phyloP scores from a whole-genome alignment of 2,888 invertebrate species.

The Resseliella maxima region DNA sequence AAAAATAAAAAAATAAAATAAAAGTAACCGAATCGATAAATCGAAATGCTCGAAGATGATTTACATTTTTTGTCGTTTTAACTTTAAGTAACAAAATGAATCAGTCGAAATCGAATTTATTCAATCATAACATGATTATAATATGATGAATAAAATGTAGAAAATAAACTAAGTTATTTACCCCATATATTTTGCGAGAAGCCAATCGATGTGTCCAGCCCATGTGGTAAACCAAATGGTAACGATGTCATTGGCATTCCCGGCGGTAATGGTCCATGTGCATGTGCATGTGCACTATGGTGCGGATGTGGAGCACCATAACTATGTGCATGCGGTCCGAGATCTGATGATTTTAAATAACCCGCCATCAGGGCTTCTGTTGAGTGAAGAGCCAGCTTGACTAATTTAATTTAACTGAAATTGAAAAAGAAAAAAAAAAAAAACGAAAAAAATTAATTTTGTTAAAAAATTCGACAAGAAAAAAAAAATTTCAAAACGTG shows the following conservation, averaged over 20 bases:
- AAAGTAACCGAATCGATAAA: not conserved
- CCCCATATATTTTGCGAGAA: conserved; percentile 70
- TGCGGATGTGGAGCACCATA: conserved; percentile 68
- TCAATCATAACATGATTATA: not conserved
- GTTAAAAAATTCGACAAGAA: not conserved
- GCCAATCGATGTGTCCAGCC: conserved; percentile 67
- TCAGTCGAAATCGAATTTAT: not conserved
- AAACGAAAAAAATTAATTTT: not conserved
- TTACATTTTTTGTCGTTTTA: not conserved
- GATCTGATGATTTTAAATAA: conserved; percentile 67
- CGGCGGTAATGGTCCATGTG: conserved; percentile 67
- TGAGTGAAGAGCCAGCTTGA: conserved; percentile 68
- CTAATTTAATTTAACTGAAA: not conserved
- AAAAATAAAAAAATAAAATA: too few relatives aligned
- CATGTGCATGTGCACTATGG: conserved; percentile 67
- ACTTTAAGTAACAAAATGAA: not conserved
- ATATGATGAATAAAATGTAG: not conserved
- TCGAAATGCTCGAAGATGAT: not conserved
- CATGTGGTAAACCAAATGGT: conserved; percentile 68
- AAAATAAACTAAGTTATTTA: conserved; percentile 64
- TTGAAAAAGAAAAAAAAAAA: conserved; percentile 13
- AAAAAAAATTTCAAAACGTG: not conserved
- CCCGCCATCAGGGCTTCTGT: conserved; percentile 69
- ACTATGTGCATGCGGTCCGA: conserved; percentile 68
- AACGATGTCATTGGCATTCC: conserved; percentile 68